Base-by-base conservation (phyloP, 2,113 vertebrate genomes). In the Rhynchomys soricoides region DNA sequence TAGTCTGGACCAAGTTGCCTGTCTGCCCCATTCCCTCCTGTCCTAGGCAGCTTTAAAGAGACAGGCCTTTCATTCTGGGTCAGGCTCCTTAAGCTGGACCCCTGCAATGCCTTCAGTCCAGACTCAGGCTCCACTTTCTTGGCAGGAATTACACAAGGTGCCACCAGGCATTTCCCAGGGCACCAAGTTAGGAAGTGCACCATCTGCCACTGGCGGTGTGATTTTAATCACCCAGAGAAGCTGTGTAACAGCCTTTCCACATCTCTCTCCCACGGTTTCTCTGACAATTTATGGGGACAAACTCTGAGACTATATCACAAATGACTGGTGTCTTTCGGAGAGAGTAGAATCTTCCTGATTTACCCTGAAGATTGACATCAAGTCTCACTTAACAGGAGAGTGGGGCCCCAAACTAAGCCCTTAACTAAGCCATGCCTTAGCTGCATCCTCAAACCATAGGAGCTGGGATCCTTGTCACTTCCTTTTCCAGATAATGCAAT, bases 251-350 rank as follows among this genome's bases (percentile, higher is more conserved):
- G 16, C 59, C 85, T 89, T 55, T 57, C 64, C 48, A 43, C 9
- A 22, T 22, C 17, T 21, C n/a, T 74, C 29, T 11, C 26, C 52
- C 21, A 8, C 40, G 50, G 70, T 50, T 16, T 52, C 19, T 50
- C 19, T 40, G 43, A 43, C 48, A 29, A 90, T n/a, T 62, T 55
- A 71, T 57, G 48, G 19, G 50, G 31, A 73, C 57, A 26, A 34
- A n/a, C 31, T 59, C 17, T 40, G 15, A 91, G 88, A 45, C 55
- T 34, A 17, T 50, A 86, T 64, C 86, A 71, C 7, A 83, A 82
- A 71, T 74, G 21, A 97, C 31, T 70, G 70, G n/a, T 57, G 26
- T 19, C 31, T 71, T 89, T 94, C 68, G 31, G 50, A 90, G 62
- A 48, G 6, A 50, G 68, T 52, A 40, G 82, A 68, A 19, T 29